These are phyloP conservation scores for Gryllus longicercus DNA, from an alignment of 2,888 invertebrate species.

Conservation along the genomic window DNA sequence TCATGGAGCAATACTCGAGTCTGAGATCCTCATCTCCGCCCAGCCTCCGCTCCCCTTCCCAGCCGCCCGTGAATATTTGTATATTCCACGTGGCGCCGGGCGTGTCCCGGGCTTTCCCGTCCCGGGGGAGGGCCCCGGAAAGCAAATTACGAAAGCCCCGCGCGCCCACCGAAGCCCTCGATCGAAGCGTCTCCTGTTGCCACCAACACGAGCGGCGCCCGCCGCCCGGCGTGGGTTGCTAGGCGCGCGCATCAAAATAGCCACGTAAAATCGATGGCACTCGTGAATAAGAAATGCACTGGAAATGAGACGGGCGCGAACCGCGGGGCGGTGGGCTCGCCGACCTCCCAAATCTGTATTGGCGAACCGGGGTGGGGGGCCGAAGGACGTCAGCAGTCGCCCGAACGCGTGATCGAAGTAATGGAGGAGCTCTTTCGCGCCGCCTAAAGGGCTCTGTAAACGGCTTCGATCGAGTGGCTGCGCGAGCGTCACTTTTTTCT, in stretches of 20 bases:
- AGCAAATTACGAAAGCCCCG: too few species aligned
- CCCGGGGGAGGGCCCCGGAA: too few species aligned
- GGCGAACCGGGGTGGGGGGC: not conserved
- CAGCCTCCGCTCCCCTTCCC: too few species aligned
- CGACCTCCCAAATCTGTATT: not conserved
- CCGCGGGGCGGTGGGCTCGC: not conserved
- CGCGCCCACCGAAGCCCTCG: too few species aligned
- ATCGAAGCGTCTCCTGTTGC: too few species aligned
- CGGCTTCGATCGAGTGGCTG: not conserved
- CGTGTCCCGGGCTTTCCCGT: too few species aligned
- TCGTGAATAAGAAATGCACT: slow-evolving; percentile 9
- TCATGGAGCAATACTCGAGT: too few species aligned
- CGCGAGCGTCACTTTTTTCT: not conserved
- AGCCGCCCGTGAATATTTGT: too few species aligned
- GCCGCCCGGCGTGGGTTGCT: not conserved
- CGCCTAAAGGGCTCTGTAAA: slow-evolving; percentile 6
- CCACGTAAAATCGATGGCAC: slow-evolving; percentile 5
- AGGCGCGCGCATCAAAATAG: not conserved
- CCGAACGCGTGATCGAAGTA: not conserved
- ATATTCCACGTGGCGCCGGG: too few species aligned
- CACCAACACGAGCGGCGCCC: not conserved
- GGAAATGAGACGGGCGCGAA: not conserved
- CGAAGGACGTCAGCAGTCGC: not conserved
- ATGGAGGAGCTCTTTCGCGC: not conserved
- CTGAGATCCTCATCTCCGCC: too few species aligned